A percentile compares a stretch with the other conserved stretches of the same genome.
Evolutionary conservation across 2,113 vertebrate genomes (phyloP).

Genomic region (Macroglossus sobrinus): DNA sequence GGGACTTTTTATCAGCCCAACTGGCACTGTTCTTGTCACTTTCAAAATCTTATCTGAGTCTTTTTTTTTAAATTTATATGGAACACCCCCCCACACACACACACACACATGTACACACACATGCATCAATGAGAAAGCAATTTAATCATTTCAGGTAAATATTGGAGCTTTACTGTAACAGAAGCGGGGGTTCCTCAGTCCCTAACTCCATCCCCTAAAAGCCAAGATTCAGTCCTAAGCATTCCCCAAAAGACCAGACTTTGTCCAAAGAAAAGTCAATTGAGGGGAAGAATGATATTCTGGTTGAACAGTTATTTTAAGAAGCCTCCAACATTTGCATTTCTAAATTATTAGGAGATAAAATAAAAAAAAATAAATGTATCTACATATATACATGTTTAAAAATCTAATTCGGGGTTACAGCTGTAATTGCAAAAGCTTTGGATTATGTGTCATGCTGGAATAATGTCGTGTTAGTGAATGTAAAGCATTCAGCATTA

Average conservation of each 20-base stretch:
- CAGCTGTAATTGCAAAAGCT: constrained; percentile 68
- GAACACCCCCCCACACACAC: neutral
- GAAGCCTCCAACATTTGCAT: constrained; percentile 49
- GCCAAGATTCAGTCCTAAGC: neutral
- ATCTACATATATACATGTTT: constrained; percentile 65
- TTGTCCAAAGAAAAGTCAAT: constrained; percentile 33
- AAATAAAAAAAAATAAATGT: constrained; percentile 56
- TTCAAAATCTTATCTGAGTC: constrained; percentile 17
- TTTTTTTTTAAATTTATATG: constrained; percentile 12
- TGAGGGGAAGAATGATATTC: constrained; percentile 47
- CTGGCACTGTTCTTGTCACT: neutral
- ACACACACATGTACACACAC: no score
- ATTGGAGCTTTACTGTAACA: neutral
- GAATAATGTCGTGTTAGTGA: constrained; percentile 70
- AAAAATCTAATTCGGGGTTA: constrained; percentile 71
- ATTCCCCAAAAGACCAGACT: neutral
- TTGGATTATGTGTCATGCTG: constrained; percentile 66
- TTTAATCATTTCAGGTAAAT: constrained; percentile 36
- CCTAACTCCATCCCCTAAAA: neutral
- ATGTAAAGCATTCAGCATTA: constrained; percentile 62
- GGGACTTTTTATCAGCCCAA: neutral
- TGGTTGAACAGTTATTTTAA: constrained; percentile 52
- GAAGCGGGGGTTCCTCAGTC: neutral
- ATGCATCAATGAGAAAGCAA: neutral
- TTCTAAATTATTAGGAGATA: constrained; percentile 65